A percentile compares a stretch with the other conserved stretches of the same genome.
Evolutionary conservation across 2,113 vertebrate species (phyloP).

Genomic region (Fulica atra): DNA sequence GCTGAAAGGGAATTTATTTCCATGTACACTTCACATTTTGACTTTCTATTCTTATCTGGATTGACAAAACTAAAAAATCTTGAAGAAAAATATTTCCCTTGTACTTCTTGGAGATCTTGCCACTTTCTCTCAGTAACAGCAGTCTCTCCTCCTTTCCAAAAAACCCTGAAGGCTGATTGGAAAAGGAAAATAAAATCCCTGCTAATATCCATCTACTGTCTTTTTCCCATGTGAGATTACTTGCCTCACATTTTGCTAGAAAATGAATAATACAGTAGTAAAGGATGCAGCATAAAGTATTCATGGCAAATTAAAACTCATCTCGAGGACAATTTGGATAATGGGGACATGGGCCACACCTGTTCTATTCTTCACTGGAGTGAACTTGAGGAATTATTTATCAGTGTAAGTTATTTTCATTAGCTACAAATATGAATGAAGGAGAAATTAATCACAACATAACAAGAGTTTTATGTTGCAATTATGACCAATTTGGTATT

Average conservation of each 20-base stretch:
- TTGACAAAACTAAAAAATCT: background rate
- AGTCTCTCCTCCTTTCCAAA: conserved; percentile 14
- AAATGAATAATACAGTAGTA: conserved; percentile 59
- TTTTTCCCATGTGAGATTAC: conserved; percentile 22
- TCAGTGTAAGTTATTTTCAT: conserved; percentile 8
- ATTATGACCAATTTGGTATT: conserved; percentile 19
- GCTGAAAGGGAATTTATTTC: background rate
- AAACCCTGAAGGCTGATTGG: background rate
- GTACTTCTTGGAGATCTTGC: background rate
- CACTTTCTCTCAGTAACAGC: background rate
- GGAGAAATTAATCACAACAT: conserved; percentile 26
- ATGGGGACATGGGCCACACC: background rate
- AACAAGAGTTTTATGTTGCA: conserved; percentile 19
- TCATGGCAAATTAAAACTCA: conserved; percentile 61
- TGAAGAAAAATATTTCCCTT: background rate
- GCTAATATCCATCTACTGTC: background rate
- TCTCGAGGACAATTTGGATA: conserved; percentile 17
- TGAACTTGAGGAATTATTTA: conserved; percentile 18
- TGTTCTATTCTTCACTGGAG: background rate
- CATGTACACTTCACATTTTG: background rate
- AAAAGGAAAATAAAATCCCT: background rate
- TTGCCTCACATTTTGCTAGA: conserved; percentile 20
- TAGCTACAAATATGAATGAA: background rate
- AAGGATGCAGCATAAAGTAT: conserved; percentile 60
- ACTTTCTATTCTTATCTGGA: background rate